Conservation (phyloP, 2,888 invertebrate species). For the Mesoligia furuncula region DNA sequence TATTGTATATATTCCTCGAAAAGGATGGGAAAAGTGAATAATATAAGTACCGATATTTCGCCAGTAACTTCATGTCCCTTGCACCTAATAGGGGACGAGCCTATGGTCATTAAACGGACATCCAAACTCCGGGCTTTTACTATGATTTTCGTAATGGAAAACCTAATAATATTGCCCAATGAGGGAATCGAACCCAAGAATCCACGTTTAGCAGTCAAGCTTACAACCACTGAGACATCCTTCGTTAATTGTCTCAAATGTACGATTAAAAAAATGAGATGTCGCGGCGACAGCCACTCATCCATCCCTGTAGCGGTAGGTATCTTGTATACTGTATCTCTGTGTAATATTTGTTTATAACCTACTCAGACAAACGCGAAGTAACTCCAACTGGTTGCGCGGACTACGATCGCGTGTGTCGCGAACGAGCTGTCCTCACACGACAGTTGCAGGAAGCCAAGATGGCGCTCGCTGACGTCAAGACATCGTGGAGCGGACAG, state of each 20-base stretch:
- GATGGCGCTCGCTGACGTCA: constrained; percentile 96
- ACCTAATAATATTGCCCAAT: background rate
- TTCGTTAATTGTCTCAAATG: background rate
- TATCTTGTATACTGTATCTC: background rate
- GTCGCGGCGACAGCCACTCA: background rate
- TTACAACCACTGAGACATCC: background rate
- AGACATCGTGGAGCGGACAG: constrained; percentile 97
- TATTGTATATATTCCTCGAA: background rate
- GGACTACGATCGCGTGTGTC: constrained; percentile 82
- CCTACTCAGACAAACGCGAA: constrained; percentile 79
- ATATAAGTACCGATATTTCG: background rate
- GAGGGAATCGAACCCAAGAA: background rate
- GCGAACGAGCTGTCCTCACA: constrained; percentile 91
- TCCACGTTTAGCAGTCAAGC: background rate
- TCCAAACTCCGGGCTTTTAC: background rate
- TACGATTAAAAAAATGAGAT: too few relatives aligned
- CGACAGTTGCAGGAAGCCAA: constrained; percentile 96
- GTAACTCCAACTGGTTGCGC: constrained; percentile 77
- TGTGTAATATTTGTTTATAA: background rate
- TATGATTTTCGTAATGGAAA: background rate
- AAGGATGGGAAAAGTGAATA: background rate
- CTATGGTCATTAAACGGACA: background rate
- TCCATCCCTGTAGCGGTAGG: background rate
- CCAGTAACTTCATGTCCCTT: background rate
- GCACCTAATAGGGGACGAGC: background rate